Evolutionary conservation across 2,797 vertebrate species (phyloP), one percentile per base, ranked within the genome.

Genomic region (Pangasius larnaudii): DNA sequence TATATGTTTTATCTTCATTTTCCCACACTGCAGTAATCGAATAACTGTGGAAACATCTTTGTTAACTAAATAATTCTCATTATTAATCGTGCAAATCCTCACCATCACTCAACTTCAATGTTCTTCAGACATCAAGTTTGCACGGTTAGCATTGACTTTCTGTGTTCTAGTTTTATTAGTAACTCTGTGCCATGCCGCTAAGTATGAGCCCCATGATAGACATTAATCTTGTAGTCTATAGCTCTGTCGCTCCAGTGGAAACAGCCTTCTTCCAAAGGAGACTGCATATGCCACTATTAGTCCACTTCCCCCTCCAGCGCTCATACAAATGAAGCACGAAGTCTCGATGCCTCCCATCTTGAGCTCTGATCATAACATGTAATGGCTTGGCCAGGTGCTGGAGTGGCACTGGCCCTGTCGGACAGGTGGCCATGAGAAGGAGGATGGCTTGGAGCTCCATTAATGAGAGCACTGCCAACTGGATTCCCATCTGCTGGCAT

Each of bases 401-500:
- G 94, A 95, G 95, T 95, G 95, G 94, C 94, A 95, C 95, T 94
- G 95, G 93, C 93, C 93, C 93, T 95, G 93, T 91, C 89, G 94
- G 95, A 95, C 96, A 96, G 95, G 95, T 96, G 95, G 95, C 92
- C 81, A 42, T 91, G 93, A 85, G 89, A 93, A 93, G 89, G 92
- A 93, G 92, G 92, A 94, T 91, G 93, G 93, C 93, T 94, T 91
- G 86, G 88, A 94, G 93, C 93, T 92, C 92, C 93, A 92, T 91
- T 96, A 95, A 95, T 95, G 94, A 95, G 94, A 93, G 89, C 86
- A 88, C 89, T 92, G 93, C 92, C 95, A 95, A 95, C 94, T 93
- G 95, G 92, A 94, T 93, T 92, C 94, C 95, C 95, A 96, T 96
- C 95, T 96, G 95, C 92, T 94, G 92, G 92, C 92, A 91, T 91